These are phyloP conservation scores for Anthopleura sola DNA, from an alignment of 64 coral and sea anemone species.

Conservation along the genomic window DNA sequence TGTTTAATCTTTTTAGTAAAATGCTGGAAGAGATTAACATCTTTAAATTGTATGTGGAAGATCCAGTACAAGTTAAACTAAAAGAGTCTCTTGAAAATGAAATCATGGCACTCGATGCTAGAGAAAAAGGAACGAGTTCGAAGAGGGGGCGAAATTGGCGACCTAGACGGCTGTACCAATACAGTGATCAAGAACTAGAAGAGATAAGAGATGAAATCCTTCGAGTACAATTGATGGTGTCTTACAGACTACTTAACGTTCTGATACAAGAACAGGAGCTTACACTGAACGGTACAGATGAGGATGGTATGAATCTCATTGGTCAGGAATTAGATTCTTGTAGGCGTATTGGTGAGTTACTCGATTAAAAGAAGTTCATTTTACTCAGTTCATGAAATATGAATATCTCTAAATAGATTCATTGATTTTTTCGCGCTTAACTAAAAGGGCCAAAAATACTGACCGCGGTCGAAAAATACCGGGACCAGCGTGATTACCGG, in stretches of 20 bases:
- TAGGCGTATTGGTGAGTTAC: constrained; percentile 39
- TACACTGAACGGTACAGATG: not conserved
- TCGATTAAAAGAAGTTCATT: no score
- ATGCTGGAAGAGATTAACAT: not conserved
- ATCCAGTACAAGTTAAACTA: no score
- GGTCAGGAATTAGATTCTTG: constrained; percentile 36
- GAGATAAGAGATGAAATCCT: constrained; percentile 52
- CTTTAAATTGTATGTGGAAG: no score
- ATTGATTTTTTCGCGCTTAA: no score
- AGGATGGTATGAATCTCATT: not conserved
- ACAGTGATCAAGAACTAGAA: constrained; percentile 57
- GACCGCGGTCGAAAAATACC: no score
- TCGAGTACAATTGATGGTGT: constrained; percentile 21
- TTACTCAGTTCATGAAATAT: no score
- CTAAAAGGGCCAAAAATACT: no score
- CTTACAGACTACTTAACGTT: constrained; percentile 17
- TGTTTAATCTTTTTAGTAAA: constrained; percentile 19
- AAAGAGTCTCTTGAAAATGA: not conserved
- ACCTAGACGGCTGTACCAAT: not conserved
- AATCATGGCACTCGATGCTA: not conserved
- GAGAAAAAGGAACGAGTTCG: not conserved
- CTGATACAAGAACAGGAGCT: constrained; percentile 18
- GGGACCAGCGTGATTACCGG: no score
- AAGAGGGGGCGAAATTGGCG: not conserved
- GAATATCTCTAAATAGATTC: no score